Evolutionary conservation across 1,140 invertebrate species (phyloP).

Genomic region (Heterodera carotae): DNA sequence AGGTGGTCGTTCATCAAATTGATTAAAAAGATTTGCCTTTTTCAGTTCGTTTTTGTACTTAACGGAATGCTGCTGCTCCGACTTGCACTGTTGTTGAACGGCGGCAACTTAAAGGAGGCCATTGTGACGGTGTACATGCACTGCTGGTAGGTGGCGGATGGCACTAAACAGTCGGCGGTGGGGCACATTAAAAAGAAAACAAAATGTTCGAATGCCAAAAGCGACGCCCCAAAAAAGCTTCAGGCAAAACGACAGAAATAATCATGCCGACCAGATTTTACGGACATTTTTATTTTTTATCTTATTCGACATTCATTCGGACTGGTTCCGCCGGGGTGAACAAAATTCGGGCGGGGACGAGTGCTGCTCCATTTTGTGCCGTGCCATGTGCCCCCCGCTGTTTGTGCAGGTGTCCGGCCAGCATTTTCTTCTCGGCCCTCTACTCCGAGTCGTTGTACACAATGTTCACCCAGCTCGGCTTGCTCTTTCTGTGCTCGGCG

Average conservation of each 20-base stretch:
- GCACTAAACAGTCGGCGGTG: too few relatives aligned
- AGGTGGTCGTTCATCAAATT: too few relatives aligned
- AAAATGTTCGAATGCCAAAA: neutral
- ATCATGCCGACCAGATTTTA: neutral
- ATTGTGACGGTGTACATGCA: conserved; percentile 49
- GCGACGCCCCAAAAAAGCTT: too few relatives aligned
- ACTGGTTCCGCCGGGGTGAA: too few relatives aligned
- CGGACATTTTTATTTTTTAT: neutral
- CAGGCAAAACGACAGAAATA: too few relatives aligned
- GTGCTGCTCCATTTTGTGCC: too few relatives aligned
- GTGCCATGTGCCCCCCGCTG: neutral
- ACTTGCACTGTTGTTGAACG: conserved; percentile 41
- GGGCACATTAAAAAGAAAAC: neutral
- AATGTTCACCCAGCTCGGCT: conserved; percentile 39
- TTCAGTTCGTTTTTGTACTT: conserved; percentile 47
- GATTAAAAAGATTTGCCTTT: conserved; percentile 3
- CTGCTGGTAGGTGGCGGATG: conserved; percentile 50
- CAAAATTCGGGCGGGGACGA: too few relatives aligned
- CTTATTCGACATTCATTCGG: too few relatives aligned
- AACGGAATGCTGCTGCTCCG: conserved; percentile 49
- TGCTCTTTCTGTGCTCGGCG: conserved; percentile 34
- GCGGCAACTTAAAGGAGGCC: conserved; percentile 47
- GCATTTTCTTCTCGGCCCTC: conserved; percentile 50
- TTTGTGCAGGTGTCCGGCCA: conserved; percentile 39
- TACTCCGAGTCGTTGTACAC: conserved; percentile 54